phyloP scores from a whole-genome alignment of 64 coral and sea anemone species.

The Pocillopora verrucosa region DNA sequence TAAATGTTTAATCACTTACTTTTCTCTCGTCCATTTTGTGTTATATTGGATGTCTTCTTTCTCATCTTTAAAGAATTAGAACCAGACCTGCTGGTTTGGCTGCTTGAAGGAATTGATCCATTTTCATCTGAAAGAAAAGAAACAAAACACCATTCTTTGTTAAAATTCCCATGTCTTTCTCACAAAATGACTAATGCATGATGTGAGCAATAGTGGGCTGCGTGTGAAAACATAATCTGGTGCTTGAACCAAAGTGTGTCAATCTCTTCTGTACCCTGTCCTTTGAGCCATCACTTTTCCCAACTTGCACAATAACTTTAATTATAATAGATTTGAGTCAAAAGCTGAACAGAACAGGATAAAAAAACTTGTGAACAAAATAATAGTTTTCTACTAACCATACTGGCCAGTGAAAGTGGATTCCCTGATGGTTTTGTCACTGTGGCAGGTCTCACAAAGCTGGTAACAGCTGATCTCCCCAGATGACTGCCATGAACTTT shows the following conservation, averaged over 20 bases:
- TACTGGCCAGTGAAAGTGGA: not conserved
- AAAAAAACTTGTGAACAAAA: not conserved
- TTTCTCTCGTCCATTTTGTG: not conserved
- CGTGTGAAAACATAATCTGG: too few species aligned
- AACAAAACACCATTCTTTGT: too few species aligned
- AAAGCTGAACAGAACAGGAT: not conserved
- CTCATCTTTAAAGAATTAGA: not conserved
- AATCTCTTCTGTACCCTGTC: too few species aligned
- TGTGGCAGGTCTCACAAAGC: not conserved
- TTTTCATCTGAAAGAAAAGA: not conserved
- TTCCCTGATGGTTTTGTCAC: not conserved
- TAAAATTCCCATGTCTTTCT: too few species aligned
- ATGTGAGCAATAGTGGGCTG: too few species aligned
- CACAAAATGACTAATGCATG: too few species aligned
- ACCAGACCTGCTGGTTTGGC: not conserved
- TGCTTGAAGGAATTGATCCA: not conserved
- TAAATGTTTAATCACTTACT: not conserved
- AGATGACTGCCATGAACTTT: not conserved
- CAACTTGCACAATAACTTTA: too few species aligned
- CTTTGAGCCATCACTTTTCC: too few species aligned
- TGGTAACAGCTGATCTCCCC: constrained; percentile 12
- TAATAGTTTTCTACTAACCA: not conserved
- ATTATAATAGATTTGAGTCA: not conserved
- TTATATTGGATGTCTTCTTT: not conserved
- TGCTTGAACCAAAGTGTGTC: too few species aligned